phyloP scores from a whole-genome alignment of 1,140 invertebrate species.

The Neoseiulus cucumeris region DNA sequence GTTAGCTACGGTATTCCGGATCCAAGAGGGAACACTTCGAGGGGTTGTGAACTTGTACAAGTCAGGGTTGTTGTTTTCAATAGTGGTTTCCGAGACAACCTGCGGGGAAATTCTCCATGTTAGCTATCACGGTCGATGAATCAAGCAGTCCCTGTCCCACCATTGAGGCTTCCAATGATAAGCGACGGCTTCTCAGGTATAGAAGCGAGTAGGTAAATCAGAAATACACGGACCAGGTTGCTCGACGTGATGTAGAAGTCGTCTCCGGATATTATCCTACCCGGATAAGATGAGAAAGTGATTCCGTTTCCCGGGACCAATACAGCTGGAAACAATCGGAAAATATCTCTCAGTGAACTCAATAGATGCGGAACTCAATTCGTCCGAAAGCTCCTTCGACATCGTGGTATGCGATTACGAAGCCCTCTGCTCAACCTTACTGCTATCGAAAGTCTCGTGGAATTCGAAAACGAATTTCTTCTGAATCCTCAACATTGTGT shows the following conservation, averaged over 20 bases:
- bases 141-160: neutral
- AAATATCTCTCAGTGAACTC: too few species aligned
- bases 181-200: neutral
- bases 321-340: too few species aligned
- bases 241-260: conserved; percentile 55
- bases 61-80: conserved; percentile 42
- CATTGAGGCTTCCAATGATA: neutral
- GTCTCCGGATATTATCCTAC: conserved; percentile 60
- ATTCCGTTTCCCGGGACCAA: conserved; percentile 42
- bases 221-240: conserved; percentile 34
- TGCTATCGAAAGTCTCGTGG: conserved; percentile 26
- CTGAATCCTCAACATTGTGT: conserved; percentile 63
- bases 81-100: conserved; percentile 45
- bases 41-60: conserved; percentile 39
- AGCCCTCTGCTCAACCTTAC: too few species aligned
- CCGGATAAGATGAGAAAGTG: conserved; percentile 70
- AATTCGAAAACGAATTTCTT: conserved; percentile 45
- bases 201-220: neutral
- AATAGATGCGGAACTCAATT: too few species aligned
- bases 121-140: neutral
- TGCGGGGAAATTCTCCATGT: conserved; percentile 1
- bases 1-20: conserved; percentile 65
- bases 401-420: too few species aligned
- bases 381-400: too few species aligned
- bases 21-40: conserved; percentile 40